A percentile compares a stretch with the other conserved stretches of the same genome.
Evolutionary conservation across 2,113 vertebrate species (phyloP).

Genomic region (Nycticryphes semicollaris): DNA sequence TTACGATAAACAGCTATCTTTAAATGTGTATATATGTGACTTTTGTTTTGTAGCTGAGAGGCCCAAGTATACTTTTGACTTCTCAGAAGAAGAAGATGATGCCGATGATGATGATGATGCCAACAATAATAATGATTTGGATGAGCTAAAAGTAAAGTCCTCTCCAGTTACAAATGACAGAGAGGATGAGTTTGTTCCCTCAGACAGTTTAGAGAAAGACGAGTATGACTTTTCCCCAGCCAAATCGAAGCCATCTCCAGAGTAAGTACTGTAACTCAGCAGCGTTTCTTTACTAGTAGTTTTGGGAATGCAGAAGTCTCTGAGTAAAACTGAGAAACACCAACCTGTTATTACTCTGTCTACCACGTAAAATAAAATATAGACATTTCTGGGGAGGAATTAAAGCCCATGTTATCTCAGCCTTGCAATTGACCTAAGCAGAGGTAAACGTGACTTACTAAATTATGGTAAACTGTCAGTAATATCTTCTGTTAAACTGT

Average conservation of each 20-base stretch:
- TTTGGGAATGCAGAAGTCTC: background rate
- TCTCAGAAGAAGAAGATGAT: slow-evolving; percentile 94
- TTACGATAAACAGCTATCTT: background rate
- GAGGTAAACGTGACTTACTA: background rate
- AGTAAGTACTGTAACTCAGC: slow-evolving; percentile 71
- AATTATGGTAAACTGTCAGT: background rate
- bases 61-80: slow-evolving; percentile 97
- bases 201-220: slow-evolving; percentile 80
- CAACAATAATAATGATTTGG: slow-evolving; percentile 76
- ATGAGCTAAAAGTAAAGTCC: slow-evolving; percentile 80
- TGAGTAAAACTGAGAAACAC: background rate
- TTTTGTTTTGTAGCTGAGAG: slow-evolving; percentile 82
- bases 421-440: background rate
- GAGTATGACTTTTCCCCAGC: slow-evolving; percentile 82
- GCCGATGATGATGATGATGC: slow-evolving; percentile 81
- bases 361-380: background rate
- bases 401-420: background rate
- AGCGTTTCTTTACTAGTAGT: background rate
- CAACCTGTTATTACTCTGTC: background rate
- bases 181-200: slow-evolving; percentile 82
- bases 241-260: slow-evolving; percentile 78
- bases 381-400: background rate
- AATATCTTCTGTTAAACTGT: background rate
- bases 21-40: background rate
- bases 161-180: slow-evolving; percentile 85